Evolutionary conservation across 2,888 invertebrate species (phyloP).

Genomic region (Tetanocera ferruginea): DNA sequence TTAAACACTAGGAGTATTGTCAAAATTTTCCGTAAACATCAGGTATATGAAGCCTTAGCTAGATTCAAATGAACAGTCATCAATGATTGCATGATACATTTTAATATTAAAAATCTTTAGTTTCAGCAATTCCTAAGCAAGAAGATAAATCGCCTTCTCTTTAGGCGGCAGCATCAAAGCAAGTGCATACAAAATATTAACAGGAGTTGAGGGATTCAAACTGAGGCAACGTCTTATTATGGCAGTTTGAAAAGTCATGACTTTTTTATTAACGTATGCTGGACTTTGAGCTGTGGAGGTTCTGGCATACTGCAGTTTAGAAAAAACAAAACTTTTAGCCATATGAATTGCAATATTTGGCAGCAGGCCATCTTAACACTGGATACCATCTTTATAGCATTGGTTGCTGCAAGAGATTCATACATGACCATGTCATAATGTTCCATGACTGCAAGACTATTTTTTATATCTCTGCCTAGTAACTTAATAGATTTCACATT

Average conservation of each 20-base stretch:
- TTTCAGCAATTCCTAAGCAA: no score
- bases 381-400: background rate
- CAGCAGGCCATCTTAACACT: background rate
- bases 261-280: background rate
- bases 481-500: background rate
- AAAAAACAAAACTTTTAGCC: no score
- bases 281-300: background rate
- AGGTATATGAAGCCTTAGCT: no score
- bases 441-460: background rate
- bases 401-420: background rate
- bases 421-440: no score
- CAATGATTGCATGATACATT: no score
- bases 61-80: no score
- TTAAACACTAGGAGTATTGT: no score
- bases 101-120: no score
- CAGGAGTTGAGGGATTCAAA: background rate
- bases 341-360: no score
- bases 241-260: constrained; percentile 10
- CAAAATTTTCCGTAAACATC: no score
- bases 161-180: no score
- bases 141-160: no score
- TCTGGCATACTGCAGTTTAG: background rate
- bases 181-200: background rate
- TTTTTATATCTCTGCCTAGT: background rate
- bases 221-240: background rate